Evolutionary conservation across 2,888 invertebrate species (phyloP).

Genomic region (Protophormia terraenovae): DNA sequence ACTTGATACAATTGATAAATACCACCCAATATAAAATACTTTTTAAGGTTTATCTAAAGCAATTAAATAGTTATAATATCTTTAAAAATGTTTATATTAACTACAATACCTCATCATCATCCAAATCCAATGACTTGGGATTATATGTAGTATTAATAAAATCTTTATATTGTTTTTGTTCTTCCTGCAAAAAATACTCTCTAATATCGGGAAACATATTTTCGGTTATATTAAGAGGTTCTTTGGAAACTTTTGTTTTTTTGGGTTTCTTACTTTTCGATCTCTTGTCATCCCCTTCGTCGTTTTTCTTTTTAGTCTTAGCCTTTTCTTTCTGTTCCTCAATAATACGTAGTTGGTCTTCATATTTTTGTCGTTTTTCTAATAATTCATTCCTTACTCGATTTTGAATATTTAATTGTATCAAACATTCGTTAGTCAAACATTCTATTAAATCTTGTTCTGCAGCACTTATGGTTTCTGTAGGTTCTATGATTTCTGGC

Average conservation of each 20-base stretch:
- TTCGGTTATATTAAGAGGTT: slow-evolving; percentile 66
- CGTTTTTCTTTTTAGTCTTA: slow-evolving; percentile 43
- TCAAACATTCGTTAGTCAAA: slow-evolving; percentile 73
- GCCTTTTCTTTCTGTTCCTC: slow-evolving; percentile 59
- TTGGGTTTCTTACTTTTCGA: slow-evolving; percentile 38
- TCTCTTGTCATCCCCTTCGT: slow-evolving; percentile 40
- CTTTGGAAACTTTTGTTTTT: slow-evolving; percentile 66
- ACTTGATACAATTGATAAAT: slow-evolving; percentile 76
- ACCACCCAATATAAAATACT: slow-evolving; percentile 76
- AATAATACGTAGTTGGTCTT: slow-evolving; percentile 70
- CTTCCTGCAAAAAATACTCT: slow-evolving; percentile 71
- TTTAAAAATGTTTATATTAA: not conserved
- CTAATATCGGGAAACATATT: slow-evolving; percentile 72
- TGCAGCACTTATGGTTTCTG: slow-evolving; percentile 67
- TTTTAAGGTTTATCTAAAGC: slow-evolving; percentile 76
- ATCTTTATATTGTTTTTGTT: slow-evolving; percentile 71
- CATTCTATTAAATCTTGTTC: slow-evolving; percentile 71
- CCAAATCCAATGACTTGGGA: slow-evolving; percentile 70
- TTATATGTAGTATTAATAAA: slow-evolving; percentile 70
- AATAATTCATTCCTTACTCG: slow-evolving; percentile 70
- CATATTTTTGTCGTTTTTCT: slow-evolving; percentile 70
- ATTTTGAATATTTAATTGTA: slow-evolving; percentile 72
- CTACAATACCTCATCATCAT: slow-evolving; percentile 71
- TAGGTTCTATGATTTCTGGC: slow-evolving; percentile 30
- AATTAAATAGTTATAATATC: not conserved